phyloP scores from a whole-genome alignment of 2,797 vertebrate species.

The Mus minutoides region DNA sequence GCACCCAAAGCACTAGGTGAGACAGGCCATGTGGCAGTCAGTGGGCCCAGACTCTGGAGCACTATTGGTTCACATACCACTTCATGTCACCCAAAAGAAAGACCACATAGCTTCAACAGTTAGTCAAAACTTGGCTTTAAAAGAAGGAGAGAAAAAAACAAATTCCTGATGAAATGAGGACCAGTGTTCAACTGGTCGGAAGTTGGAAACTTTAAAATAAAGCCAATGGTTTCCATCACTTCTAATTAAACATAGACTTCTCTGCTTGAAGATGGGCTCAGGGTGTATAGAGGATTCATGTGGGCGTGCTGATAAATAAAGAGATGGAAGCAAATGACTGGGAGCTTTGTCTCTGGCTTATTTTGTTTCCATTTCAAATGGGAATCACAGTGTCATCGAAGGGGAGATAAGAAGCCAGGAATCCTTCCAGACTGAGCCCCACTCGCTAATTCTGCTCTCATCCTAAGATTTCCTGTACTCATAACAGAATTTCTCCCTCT shows the following conservation, averaged over 20 bases:
- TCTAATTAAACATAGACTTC: background rate
- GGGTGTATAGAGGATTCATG: background rate
- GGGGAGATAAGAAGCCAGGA: background rate
- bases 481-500: background rate
- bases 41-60: background rate
- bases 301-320: background rate
- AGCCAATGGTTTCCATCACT: background rate
- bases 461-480: background rate
- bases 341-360: background rate
- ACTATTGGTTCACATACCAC: background rate
- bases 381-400: background rate
- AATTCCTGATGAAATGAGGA: background rate
- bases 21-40: background rate
- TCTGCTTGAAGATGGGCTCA: background rate
- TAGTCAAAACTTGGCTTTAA: background rate
- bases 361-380: background rate
- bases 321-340: background rate
- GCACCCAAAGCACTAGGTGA: background rate
- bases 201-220: background rate
- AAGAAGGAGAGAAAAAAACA: background rate
- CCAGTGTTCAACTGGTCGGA: background rate
- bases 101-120: background rate
- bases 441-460: background rate
- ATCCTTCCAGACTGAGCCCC: background rate
- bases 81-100: background rate